Conservation (phyloP, 2,113 vertebrate genomes). For the Ibidorhyncha struthersii region DNA sequence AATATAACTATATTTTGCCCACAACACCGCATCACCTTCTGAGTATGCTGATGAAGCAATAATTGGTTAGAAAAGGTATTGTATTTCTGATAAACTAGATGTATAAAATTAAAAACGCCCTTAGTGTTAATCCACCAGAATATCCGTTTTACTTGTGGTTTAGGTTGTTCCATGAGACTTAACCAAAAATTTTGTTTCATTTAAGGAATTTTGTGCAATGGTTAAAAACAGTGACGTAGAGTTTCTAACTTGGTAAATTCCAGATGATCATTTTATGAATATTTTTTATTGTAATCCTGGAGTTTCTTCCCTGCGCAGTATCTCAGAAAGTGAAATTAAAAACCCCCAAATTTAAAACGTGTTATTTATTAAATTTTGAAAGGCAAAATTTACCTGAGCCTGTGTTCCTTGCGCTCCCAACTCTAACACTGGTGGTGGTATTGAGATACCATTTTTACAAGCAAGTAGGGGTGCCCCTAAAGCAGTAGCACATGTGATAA, state of each 20-base stretch:
- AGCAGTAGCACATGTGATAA: too few relatives aligned
- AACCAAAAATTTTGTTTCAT: neutral
- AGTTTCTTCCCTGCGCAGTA: neutral
- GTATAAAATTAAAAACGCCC: neutral
- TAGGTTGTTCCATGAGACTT: neutral
- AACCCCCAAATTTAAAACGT: neutral
- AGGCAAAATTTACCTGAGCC: neutral
- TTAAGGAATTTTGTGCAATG: neutral
- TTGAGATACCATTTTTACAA: neutral
- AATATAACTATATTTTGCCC: neutral
- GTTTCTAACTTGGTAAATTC: neutral
- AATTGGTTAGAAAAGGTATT: neutral
- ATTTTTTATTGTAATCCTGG: neutral
- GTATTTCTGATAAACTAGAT: neutral
- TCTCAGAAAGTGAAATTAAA: neutral
- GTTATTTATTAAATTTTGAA: neutral
- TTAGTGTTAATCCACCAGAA: neutral
- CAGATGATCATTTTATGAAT: neutral
- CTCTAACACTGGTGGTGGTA: neutral
- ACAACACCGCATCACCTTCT: rapidly evolving
- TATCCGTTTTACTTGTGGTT: neutral
- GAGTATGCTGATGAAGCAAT: neutral
- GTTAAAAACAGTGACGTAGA: neutral
- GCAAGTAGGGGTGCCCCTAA: neutral
- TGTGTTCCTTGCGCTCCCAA: neutral